Base-by-base conservation (phyloP, 2,888 invertebrate species). In the Trimorus sp. region DNA sequence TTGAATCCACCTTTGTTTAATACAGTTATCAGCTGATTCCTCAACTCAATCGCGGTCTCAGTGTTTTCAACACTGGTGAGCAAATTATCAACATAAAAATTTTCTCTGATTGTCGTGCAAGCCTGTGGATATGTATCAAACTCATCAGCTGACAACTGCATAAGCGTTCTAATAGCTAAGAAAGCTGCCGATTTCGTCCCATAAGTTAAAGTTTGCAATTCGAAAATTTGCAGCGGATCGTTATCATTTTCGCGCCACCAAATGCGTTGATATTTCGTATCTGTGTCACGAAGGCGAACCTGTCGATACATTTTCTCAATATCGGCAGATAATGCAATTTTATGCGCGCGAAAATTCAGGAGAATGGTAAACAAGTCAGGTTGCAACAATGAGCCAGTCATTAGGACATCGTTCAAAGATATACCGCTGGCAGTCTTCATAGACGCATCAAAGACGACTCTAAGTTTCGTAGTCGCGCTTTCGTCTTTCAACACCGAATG, bases 251-350 rank as follows among this genome's bases (percentile, higher is more conserved):
- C 45, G 7, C 70, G 58, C 70, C 71, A 71, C 15, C 56, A 48
- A 36, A 71, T 60, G 5, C 60, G 26, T 59, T 59, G 70, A 14
- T 36, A 70, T 12, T 59, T 58, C 8, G 38, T 36, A 70, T 70
- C 70, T 38, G 49, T 49, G 49, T 37, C 37, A 49, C 48, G n/a
- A 42, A 69, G 26, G 7, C n/a, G 58, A 45, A 69, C 45, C n/a
- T 69, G 69, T 7, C 69, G 7, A 56, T 54, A 69, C 69, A 56
- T 63, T 45, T 74, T 74, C 5, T 63, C 49, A 12, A 74, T 58
- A 36, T 74, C 74, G 9, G 66, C 58, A 1, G 63, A 59, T 9
- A 59, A 58, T 9, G 7, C 12, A 9, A 42, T 42, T 42, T 42
- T 9, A 9, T 42, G 9, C 42, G 9, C 9, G 7, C 42, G 7